These are phyloP conservation scores for Masnerella sp. DNA, from an alignment of 2,888 invertebrate genomes.

Conservation along the genomic window DNA sequence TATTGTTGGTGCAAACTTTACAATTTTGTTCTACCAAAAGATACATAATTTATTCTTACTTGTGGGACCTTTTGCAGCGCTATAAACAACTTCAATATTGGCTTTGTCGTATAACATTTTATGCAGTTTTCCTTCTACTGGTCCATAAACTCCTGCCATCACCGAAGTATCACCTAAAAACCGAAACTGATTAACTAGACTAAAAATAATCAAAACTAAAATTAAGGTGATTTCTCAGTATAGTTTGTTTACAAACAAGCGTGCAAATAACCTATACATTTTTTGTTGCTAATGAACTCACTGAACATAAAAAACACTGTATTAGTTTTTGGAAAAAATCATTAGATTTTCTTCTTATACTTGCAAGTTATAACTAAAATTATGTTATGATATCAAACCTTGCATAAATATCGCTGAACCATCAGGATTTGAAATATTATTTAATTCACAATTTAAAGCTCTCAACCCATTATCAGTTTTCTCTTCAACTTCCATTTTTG, in stretches of 20 bases:
- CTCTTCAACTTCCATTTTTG: constrained; percentile 61
- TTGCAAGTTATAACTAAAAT: constrained; percentile 11
- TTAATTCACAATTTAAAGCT: constrained; percentile 84
- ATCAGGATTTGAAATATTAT: constrained; percentile 86
- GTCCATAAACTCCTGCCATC: constrained; percentile 89
- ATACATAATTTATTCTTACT: constrained; percentile 77
- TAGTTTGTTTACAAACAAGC: constrained; percentile 6
- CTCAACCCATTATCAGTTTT: constrained; percentile 70
- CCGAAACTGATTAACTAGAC: constrained; percentile 6
- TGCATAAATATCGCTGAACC: constrained; percentile 88
- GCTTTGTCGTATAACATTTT: constrained; percentile 89
- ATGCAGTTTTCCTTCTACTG: constrained; percentile 86
- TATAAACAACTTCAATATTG: constrained; percentile 87
- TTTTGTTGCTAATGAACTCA: too few species aligned
- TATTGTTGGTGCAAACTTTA: too few species aligned
- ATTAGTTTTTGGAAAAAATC: too few species aligned
- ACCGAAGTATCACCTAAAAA: constrained; percentile 86
- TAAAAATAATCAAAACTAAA: too few species aligned
- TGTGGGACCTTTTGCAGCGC: constrained; percentile 84
- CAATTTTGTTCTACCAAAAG: too few species aligned
- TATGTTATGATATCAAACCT: too few species aligned
- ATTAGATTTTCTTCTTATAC: too few species aligned
- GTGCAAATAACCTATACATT: too few species aligned
- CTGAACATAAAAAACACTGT: too few species aligned
- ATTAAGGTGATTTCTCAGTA: too few species aligned